Evolutionary conservation across 2,888 invertebrate species (phyloP).

Genomic region (Cataglyphis cursor): DNA sequence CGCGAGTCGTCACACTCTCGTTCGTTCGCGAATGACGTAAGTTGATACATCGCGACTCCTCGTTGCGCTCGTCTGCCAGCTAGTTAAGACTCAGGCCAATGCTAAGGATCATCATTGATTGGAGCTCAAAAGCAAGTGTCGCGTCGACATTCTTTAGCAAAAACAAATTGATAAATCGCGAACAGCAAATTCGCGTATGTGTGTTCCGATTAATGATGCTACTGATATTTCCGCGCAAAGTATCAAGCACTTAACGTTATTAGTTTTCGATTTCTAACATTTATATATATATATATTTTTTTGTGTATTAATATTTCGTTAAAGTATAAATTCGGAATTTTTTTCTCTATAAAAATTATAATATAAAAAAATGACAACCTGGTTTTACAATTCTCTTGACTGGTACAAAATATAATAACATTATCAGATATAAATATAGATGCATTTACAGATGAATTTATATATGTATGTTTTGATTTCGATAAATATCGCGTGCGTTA

Average conservation of each 20-base stretch:
- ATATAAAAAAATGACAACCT: not conserved
- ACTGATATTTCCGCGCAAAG: not conserved
- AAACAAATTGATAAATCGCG: constrained; percentile 64
- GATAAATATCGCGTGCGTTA: constrained; percentile 31
- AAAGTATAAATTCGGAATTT: not conserved
- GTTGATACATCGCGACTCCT: constrained; percentile 60
- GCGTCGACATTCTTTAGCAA: constrained; percentile 47
- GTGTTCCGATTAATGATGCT: not conserved
- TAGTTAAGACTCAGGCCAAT: constrained; percentile 67
- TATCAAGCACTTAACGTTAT: not conserved
- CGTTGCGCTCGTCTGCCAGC: constrained; percentile 67
- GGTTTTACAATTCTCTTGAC: constrained; percentile 1
- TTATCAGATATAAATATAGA: not conserved
- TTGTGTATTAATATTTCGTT: not conserved
- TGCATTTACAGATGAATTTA: not conserved
- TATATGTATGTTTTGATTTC: constrained; percentile 32
- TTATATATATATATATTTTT: not conserved
- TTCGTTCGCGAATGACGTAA: constrained; percentile 72
- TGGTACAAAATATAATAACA: not conserved
- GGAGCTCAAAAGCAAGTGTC: constrained; percentile 64
- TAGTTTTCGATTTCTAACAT: not conserved
- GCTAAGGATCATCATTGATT: constrained; percentile 71
- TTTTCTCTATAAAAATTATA: not conserved
- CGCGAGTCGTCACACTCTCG: constrained; percentile 32
- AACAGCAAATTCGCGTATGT: not conserved